A percentile compares a stretch with the other conserved stretches of the same genome.
Conservation (phyloP, 2,888 invertebrate species). For the Cylindroiulus punctatus region DNA sequence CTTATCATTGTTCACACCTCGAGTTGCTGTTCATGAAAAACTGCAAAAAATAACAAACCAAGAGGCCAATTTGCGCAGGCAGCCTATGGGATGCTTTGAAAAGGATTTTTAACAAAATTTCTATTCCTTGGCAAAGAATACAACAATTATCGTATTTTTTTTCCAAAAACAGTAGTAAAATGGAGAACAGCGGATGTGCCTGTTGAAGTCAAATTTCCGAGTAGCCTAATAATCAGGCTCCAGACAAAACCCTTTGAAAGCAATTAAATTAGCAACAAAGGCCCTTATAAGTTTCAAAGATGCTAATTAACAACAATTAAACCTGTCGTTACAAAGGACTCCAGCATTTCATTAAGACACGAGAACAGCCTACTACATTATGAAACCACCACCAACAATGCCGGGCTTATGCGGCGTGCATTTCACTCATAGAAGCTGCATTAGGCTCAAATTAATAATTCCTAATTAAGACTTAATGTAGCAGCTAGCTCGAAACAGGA, state of each 20-base stretch:
- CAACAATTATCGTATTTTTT: background rate
- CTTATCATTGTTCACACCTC: background rate
- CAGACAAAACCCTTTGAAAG: background rate
- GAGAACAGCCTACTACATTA: background rate
- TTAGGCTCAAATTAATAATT: too few relatives aligned
- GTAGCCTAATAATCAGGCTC: conserved; percentile 11
- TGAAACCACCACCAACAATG: background rate
- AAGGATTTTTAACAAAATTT: background rate
- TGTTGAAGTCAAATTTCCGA: background rate
- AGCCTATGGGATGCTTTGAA: background rate
- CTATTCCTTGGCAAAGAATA: background rate
- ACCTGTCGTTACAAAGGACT: background rate
- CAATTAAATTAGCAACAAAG: conserved; percentile 3
- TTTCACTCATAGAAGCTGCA: too few relatives aligned
- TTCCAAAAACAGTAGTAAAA: background rate
- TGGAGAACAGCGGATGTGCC: background rate
- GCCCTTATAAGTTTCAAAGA: conserved; percentile 6
- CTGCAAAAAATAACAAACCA: background rate
- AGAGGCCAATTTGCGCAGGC: background rate
- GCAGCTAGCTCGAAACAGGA: too few relatives aligned
- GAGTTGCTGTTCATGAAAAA: background rate
- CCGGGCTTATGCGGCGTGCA: background rate
- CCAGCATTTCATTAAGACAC: background rate
- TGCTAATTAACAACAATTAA: conserved; percentile 9
- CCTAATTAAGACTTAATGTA: too few relatives aligned